Conservation (phyloP, 2,888 invertebrate species). For the Panopea generosa region DNA sequence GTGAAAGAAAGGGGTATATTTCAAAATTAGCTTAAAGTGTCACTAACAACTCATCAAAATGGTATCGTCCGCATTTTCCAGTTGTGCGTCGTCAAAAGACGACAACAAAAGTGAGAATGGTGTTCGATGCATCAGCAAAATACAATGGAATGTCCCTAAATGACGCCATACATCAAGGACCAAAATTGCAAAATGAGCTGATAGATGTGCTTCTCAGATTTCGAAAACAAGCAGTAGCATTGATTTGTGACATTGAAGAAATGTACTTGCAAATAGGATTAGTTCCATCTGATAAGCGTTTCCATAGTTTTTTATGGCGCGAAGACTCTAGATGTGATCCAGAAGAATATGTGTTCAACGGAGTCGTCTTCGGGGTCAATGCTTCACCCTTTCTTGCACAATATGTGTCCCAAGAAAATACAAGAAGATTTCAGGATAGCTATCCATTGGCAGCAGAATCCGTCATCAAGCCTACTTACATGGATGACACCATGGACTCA, state of each 20-base stretch:
- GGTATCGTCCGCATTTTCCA: conserved; percentile 63
- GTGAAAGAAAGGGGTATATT: conserved; percentile 51
- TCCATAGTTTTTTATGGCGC: conserved; percentile 47
- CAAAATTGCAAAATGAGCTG: conserved; percentile 62
- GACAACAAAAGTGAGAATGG: conserved; percentile 54
- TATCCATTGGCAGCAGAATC: conserved; percentile 55
- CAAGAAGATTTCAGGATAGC: no score
- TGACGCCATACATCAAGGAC: conserved; percentile 52
- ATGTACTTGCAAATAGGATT: conserved; percentile 46
- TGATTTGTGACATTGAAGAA: conserved; percentile 55
- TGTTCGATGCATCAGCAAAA: conserved; percentile 61
- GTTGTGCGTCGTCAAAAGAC: conserved; percentile 39
- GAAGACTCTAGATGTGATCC: conserved; percentile 4
- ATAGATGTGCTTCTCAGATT: conserved; percentile 56
- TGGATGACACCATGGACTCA: conserved; percentile 61
- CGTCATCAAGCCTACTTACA: conserved; percentile 60
- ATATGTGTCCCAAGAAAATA: conserved; percentile 54
- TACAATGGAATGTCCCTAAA: conserved; percentile 38
- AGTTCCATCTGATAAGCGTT: conserved; percentile 13
- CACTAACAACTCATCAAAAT: conserved; percentile 2
- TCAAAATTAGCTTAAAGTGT: conserved; percentile 15
- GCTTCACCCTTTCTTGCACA: conserved; percentile 64
- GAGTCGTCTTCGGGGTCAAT: conserved; percentile 61
- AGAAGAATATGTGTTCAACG: conserved; percentile 48
- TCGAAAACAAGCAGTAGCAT: conserved; percentile 37